phyloP scores from a whole-genome alignment of 1,140 invertebrate genomes.

The Atta cephalotes region DNA sequence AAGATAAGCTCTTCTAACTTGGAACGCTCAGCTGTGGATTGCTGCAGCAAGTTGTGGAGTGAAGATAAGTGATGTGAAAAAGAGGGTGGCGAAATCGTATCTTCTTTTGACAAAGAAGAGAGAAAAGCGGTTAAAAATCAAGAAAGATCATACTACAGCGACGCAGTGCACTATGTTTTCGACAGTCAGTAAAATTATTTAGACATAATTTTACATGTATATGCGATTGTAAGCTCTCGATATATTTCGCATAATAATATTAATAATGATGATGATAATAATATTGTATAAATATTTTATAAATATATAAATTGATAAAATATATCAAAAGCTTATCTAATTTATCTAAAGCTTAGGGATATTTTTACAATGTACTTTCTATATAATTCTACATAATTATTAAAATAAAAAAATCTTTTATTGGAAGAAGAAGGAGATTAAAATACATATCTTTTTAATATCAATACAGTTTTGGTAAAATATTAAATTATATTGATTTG shows the following conservation, averaged over 20 bases:
- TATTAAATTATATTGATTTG: not conserved
- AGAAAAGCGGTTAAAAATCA: conserved; percentile 16
- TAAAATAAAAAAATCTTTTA: not conserved
- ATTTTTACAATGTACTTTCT: not conserved
- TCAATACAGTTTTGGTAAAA: not conserved
- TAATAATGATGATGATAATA: not conserved
- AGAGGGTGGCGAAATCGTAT: conserved; percentile 49
- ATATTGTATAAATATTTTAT: conserved; percentile 5
- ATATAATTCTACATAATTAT: not conserved
- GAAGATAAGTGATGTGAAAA: conserved; percentile 41
- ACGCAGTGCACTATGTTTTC: not conserved
- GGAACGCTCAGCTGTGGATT: conserved; percentile 37
- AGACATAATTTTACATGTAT: not conserved
- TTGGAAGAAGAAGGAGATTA: not conserved
- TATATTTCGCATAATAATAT: not conserved
- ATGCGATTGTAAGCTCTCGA: not conserved
- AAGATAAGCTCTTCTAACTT: conserved; percentile 43
- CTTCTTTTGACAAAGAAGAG: conserved; percentile 34
- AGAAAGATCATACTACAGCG: conserved; percentile 17
- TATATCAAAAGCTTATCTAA: no score
- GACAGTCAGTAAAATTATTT: not conserved
- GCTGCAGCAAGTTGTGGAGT: conserved; percentile 29
- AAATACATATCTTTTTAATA: not conserved
- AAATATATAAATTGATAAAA: not conserved
- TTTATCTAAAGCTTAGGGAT: not conserved